A percentile compares a stretch with the other conserved stretches of the same genome.
Conservation (phyloP, 2,888 invertebrate species). For the Toxonevra muliebris region DNA sequence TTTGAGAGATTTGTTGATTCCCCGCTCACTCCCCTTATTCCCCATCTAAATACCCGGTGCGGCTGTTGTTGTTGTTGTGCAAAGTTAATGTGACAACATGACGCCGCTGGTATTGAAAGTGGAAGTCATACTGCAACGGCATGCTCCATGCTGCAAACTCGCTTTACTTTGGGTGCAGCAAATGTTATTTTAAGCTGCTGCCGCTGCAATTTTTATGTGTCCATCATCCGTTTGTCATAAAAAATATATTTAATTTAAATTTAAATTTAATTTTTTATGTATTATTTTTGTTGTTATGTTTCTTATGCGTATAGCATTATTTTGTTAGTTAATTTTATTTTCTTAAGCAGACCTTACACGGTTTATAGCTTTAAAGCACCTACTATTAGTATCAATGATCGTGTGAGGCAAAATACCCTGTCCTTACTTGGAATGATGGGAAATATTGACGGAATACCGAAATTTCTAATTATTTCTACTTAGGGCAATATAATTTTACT, state of each 20-base stretch:
- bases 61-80: constrained; percentile 42
- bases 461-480: no score
- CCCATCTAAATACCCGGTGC: not conserved
- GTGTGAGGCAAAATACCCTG: no score
- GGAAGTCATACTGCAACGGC: not conserved
- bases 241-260: constrained; percentile 40
- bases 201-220: constrained; percentile 26
- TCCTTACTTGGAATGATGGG: no score
- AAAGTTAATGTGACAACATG: constrained; percentile 54
- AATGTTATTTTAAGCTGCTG: not conserved
- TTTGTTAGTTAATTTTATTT: no score
- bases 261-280: constrained; percentile 13
- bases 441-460: no score
- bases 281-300: not conserved
- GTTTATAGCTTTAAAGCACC: no score
- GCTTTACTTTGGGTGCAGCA: not conserved
- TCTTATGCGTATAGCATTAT: constrained; percentile 21
- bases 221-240: constrained; percentile 57
- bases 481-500: no score
- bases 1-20: not conserved
- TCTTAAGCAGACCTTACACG: no score
- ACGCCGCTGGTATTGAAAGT: constrained; percentile 36
- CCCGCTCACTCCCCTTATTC: not conserved
- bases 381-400: no score
- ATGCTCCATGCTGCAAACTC: constrained; percentile 22